Conservation (phyloP, 2,113 vertebrate species). For the Pimephales promelas region DNA sequence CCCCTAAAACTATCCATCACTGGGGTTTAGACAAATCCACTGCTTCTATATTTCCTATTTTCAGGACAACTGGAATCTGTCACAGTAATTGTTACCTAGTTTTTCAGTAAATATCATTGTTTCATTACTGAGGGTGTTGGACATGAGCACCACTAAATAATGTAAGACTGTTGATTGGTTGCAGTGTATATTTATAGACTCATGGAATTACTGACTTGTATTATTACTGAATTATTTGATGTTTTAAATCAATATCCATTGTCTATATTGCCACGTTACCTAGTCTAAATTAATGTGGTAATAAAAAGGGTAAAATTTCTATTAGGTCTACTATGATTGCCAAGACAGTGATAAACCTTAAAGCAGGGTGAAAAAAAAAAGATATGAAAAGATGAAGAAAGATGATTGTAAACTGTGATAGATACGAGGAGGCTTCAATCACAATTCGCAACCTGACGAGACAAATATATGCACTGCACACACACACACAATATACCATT, state of each 20-base stretch:
- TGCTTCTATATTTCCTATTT: background rate
- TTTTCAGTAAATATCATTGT: background rate
- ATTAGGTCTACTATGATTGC: background rate
- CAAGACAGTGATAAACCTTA: constrained; percentile 18
- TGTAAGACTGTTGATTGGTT: background rate
- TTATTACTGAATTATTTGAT: background rate
- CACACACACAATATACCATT: constrained; percentile 7
- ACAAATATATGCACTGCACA: background rate
- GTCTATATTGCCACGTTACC: background rate
- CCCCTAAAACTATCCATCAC: no score
- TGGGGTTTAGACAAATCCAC: no score
- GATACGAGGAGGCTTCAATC: constrained; percentile 31
- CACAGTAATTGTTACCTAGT: background rate
- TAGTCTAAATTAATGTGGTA: background rate
- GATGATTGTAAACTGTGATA: constrained; percentile 31
- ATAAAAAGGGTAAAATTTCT: background rate
- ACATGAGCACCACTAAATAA: background rate
- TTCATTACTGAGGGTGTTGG: background rate
- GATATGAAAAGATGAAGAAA: constrained; percentile 41
- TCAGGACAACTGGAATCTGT: background rate
- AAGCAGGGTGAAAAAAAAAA: constrained; percentile 3
- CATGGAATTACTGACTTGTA: background rate
- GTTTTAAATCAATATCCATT: background rate
- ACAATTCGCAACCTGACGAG: constrained; percentile 37
- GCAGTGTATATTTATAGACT: background rate